Percentiles rank a stretch among this genome's conserved stretches.
phyloP scores from a whole-genome alignment of 2,113 vertebrate species.

The Calypte anna region DNA sequence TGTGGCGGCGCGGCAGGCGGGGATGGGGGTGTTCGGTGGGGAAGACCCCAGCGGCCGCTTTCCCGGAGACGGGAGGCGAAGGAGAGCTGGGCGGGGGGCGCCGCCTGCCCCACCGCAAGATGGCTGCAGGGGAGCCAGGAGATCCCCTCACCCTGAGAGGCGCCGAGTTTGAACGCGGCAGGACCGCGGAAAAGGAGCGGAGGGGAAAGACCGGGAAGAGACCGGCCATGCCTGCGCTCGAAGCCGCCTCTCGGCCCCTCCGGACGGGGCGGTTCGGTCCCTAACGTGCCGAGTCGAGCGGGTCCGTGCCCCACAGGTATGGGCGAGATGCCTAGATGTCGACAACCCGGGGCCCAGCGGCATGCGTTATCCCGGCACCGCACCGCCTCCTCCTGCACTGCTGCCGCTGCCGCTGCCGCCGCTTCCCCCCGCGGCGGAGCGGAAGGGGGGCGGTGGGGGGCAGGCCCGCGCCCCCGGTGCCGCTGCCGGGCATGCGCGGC shows the following conservation, averaged over 20 bases:
- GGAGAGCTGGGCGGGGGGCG: background rate
- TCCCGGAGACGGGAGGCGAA: background rate
- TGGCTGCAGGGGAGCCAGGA: background rate
- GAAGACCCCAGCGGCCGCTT: too few relatives aligned
- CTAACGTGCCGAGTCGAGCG: background rate
- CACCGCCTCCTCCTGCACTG: background rate
- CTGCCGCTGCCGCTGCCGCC: background rate
- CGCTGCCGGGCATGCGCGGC: constrained; percentile 75
- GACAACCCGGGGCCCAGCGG: too few relatives aligned
- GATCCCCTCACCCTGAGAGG: background rate
- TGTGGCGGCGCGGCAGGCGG: too few relatives aligned
- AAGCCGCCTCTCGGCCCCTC: background rate
- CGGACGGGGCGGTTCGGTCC: too few relatives aligned
- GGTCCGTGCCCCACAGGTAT: background rate
- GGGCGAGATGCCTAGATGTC: too few relatives aligned
- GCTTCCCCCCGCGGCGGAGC: background rate
- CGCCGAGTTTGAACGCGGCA: background rate
- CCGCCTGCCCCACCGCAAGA: background rate
- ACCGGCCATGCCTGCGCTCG: background rate
- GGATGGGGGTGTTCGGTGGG: too few relatives aligned
- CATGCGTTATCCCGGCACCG: too few relatives aligned
- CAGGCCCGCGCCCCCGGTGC: constrained; percentile 23
- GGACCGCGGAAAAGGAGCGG: background rate
- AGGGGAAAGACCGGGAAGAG: background rate
- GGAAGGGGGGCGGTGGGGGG: background rate